Base-by-base conservation (phyloP, 2,797 vertebrate genomes). In the Lepus townsendii region DNA sequence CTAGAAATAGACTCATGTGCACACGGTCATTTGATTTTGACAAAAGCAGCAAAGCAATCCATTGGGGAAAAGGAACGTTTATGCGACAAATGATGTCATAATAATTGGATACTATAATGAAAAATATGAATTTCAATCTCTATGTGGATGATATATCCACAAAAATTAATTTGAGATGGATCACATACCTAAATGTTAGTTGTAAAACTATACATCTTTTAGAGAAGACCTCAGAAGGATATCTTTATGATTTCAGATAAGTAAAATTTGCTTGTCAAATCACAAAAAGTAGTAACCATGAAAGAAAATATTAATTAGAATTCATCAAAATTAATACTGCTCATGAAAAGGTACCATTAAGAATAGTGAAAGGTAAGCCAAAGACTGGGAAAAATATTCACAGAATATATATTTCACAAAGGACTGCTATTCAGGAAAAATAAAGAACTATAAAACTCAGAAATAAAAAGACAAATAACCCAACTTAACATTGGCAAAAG, bases 241-340 rank as follows among this genome's bases (percentile, higher is more conserved):
- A 35, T 65, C 32, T 90, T 91, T 47, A 77, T 93, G 52, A 92
- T 85, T 86, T 96, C 38, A 66, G 17, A 63, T 75, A 92, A 65
- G 9, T 69, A 30, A 75, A 83, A 11, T 77, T 92, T 52, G 42
- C 78, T 52, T 65, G 85, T 60, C 32, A 85, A 19, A 32, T 94
- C 32, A 85, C 42, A 90, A 80, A 84, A 85, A 85, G 54, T 17
- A 82, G 69, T 92, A 75, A 72, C 32, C 32, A 65, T 47, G 54
- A 85, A 89, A 75, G 27, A 69, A 85, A 92, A 92, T 27, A 92
- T 20, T 47, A 42, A 63, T 84, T 83, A 80, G 42, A 89, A 60
- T 92, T 88, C 60, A 69, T 94, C 52, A 75, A 87, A 94, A 80
- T 80, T 27, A 57, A 84, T 50, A 42, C 69, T 77, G 27, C 47